These are phyloP conservation scores for Drosophila saltans DNA, from an alignment of 1,140 invertebrate species.

Conservation along the genomic window DNA sequence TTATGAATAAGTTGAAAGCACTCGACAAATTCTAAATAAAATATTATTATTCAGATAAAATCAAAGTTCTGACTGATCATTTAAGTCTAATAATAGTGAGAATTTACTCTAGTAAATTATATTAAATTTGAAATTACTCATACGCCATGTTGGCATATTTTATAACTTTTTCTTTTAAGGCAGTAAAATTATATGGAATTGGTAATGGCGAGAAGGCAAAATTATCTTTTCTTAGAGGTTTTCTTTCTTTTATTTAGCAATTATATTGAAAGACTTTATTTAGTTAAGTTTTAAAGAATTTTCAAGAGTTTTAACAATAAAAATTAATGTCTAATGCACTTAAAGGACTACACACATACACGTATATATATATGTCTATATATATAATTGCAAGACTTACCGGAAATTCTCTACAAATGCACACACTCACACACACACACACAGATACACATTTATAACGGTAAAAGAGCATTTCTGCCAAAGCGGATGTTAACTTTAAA, in stretches of 20 bases:
- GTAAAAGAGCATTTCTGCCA: constrained; percentile 52
- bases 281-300: neutral
- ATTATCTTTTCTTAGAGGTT: no score
- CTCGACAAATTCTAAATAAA: neutral
- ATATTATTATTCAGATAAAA: no score
- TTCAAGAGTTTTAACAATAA: neutral
- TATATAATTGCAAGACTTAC: constrained; percentile 8
- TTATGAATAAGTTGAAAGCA: neutral
- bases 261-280: neutral
- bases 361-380: no score
- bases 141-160: no score
- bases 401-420: constrained; percentile 39
- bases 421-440: neutral
- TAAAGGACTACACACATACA: neutral
- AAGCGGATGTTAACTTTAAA: constrained; percentile 80
- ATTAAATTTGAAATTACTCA: no score
- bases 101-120: no score
- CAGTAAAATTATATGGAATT: no score
- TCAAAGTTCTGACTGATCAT: no score
- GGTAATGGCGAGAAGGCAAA: no score
- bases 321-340: neutral
- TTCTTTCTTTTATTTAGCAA: neutral
- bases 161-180: no score
- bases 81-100: no score
- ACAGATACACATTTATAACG: constrained; percentile 20